These are phyloP conservation scores for Callyntrura guangdongensis DNA, from an alignment of 2,888 invertebrate genomes.

Conservation along the genomic window DNA sequence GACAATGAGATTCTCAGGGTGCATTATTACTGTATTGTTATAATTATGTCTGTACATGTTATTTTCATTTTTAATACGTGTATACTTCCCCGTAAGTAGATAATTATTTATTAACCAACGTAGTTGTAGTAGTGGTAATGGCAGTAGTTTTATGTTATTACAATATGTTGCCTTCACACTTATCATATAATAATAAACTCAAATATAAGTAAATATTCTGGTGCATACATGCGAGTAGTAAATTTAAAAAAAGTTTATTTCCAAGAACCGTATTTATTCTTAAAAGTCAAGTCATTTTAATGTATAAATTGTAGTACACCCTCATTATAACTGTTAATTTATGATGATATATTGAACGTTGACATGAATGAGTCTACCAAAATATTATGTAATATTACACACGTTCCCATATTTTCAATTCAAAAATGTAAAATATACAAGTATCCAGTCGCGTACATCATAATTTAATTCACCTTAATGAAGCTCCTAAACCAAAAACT, in stretches of 20 bases:
- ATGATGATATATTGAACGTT: slow-evolving; percentile 17
- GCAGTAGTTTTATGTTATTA: slow-evolving; percentile 6
- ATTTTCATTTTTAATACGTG: slow-evolving; percentile 63
- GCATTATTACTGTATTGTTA: slow-evolving; percentile 66
- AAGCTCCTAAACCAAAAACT: slow-evolving; percentile 51
- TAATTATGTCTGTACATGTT: slow-evolving; percentile 45
- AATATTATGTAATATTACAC: not conserved
- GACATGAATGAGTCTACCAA: slow-evolving; percentile 15
- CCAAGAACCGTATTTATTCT: not conserved
- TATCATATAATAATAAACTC: not conserved
- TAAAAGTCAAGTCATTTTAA: slow-evolving; percentile 5
- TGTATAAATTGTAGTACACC: not conserved
- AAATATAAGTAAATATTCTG: not conserved
- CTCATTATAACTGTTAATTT: not conserved
- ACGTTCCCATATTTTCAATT: slow-evolving; percentile 7
- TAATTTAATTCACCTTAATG: slow-evolving; percentile 27
- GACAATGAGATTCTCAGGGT: slow-evolving; percentile 76
- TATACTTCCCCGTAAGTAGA: slow-evolving; percentile 22
- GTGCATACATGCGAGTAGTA: slow-evolving; percentile 42
- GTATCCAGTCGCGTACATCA: slow-evolving; percentile 7
- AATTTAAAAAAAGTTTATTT: not conserved
- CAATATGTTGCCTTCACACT: not conserved
- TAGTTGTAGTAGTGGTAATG: slow-evolving; percentile 17
- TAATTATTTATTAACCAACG: slow-evolving; percentile 20
- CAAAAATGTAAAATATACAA: slow-evolving; percentile 3